Percentiles rank a stretch among this genome's conserved stretches.
Evolutionary conservation across 1,140 invertebrate genomes (phyloP).

Genomic region (Scaptomyza hsui): DNA sequence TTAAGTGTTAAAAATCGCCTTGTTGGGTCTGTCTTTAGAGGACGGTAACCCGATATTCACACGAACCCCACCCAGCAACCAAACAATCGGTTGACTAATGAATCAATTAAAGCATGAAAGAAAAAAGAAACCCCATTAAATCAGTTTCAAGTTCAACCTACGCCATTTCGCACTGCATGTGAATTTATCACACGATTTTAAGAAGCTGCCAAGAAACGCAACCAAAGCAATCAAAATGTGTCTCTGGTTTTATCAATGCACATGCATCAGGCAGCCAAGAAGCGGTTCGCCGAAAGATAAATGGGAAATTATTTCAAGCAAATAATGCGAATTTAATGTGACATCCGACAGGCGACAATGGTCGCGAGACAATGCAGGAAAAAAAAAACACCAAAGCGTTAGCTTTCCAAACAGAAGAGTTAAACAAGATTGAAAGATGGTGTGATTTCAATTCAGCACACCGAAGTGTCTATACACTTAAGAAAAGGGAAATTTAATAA

Average conservation of each 20-base stretch:
- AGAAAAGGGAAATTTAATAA: neutral
- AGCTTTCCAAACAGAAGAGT: slow-evolving; percentile 12
- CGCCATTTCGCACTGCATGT: neutral
- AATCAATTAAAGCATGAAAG: slow-evolving; percentile 71
- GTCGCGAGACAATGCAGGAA: slow-evolving; percentile 10
- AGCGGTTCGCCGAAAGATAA: slow-evolving; percentile 46
- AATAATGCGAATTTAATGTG: slow-evolving; percentile 79
- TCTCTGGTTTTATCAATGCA: slow-evolving; percentile 39
- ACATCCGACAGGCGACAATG: slow-evolving; percentile 73
- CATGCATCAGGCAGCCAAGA: slow-evolving; percentile 31
- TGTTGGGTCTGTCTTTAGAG: slow-evolving; percentile 25
- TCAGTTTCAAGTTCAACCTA: slow-evolving; percentile 23
- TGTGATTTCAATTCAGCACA: neutral
- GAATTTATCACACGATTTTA: slow-evolving; percentile 53
- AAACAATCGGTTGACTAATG: slow-evolving; percentile 61
- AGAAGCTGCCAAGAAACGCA: slow-evolving; percentile 48
- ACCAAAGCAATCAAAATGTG: slow-evolving; percentile 51
- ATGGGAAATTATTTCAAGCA: slow-evolving; percentile 75
- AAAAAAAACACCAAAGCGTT: slow-evolving; percentile 51
- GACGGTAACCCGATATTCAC: slow-evolving; percentile 42
- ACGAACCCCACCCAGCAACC: slow-evolving; percentile 17
- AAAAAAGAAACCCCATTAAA: slow-evolving; percentile 27
- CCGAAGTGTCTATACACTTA: neutral
- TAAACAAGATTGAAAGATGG: slow-evolving; percentile 3
- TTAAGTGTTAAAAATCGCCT: slow-evolving; percentile 34